Conservation (phyloP, 2,888 invertebrate genomes). For the Diploptera punctata region DNA sequence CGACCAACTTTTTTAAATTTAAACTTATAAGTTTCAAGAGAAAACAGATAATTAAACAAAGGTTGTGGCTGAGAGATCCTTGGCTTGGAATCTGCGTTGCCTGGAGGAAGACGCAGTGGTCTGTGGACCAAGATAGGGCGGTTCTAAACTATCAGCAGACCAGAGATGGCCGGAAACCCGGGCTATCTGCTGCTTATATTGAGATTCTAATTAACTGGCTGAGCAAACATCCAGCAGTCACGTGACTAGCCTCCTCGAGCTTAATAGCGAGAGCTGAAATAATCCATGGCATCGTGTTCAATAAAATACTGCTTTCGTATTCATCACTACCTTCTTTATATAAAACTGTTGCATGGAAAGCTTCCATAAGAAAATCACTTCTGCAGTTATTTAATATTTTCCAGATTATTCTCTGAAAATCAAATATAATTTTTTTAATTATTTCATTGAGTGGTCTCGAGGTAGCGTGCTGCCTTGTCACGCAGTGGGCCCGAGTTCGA, state of each 20-base stretch:
- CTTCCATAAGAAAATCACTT: no score
- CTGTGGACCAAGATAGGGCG: slow-evolving; percentile 3
- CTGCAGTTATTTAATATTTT: no score
- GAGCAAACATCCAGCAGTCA: slow-evolving; percentile 29
- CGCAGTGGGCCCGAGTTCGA: no score
- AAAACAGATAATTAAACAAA: not conserved
- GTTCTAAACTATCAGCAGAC: not conserved
- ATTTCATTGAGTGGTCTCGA: no score
- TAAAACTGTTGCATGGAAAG: no score
- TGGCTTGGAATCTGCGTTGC: not conserved
- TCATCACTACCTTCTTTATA: not conserved
- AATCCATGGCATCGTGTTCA: slow-evolving; percentile 11
- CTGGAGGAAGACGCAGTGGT: not conserved
- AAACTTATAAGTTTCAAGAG: slow-evolving; percentile 1
- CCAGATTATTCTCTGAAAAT: no score
- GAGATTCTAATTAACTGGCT: slow-evolving; percentile 32
- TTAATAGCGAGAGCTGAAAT: slow-evolving; percentile 15
- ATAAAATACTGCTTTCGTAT: not conserved
- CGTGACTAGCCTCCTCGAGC: not conserved
- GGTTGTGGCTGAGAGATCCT: not conserved
- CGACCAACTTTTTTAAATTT: no score
- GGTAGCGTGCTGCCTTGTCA: no score
- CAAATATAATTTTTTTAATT: no score
- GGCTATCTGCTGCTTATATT: slow-evolving; percentile 12
- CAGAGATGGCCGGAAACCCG: slow-evolving; percentile 11